Conservation (phyloP, 2,797 vertebrate species). For the Myotis findleyi region DNA sequence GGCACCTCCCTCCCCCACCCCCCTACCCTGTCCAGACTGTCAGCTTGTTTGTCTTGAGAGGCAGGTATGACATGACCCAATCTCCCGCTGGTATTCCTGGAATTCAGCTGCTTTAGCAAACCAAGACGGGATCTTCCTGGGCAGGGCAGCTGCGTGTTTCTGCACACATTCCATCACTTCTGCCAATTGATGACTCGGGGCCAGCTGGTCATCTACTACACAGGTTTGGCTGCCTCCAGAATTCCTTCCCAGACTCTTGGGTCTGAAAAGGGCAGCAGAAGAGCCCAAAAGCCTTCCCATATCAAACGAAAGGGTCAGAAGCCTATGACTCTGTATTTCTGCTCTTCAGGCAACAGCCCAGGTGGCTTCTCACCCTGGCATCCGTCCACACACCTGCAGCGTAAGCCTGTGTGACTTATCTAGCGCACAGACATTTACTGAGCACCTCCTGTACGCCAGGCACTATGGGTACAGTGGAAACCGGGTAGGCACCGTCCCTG, state of each 20-base stretch:
- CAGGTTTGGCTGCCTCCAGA: slow-evolving; percentile 47
- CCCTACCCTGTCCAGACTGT: neutral
- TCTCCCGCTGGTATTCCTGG: slow-evolving; percentile 73
- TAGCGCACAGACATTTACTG: neutral
- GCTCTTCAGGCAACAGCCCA: neutral
- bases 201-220: slow-evolving; percentile 58
- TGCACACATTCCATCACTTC: slow-evolving; percentile 50
- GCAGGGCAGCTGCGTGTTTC: slow-evolving; percentile 28
- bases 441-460: neutral
- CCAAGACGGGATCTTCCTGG: slow-evolving; percentile 2
- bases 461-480: neutral
- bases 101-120: slow-evolving; percentile 70
- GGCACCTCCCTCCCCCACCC: neutral
- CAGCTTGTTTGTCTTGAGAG: slow-evolving; percentile 71
- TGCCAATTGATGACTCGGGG: slow-evolving; percentile 42
- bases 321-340: neutral
- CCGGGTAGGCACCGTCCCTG: neutral
- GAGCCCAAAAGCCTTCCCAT: neutral
- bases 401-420: neutral
- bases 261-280: slow-evolving; percentile 21
- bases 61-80: slow-evolving; percentile 76
- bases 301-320: neutral
- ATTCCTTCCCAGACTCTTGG: slow-evolving; percentile 50
- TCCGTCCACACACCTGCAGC: neutral
- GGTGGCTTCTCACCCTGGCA: neutral